A percentile compares a stretch with the other conserved stretches of the same genome.
phyloP scores from a whole-genome alignment of 2,113 vertebrate species.

The Nettapus auritus region DNA sequence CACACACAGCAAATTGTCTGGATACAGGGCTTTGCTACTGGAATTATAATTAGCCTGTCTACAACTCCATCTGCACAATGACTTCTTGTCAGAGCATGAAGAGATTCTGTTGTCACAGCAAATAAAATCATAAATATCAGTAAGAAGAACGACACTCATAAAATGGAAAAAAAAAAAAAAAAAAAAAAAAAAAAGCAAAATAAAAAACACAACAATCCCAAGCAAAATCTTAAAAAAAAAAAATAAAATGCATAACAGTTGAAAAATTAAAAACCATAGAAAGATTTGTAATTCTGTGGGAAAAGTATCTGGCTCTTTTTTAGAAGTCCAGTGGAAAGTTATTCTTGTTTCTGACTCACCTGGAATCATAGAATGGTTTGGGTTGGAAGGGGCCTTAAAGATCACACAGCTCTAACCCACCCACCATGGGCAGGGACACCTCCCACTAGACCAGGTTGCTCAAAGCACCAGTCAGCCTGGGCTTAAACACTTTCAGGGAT shows the following conservation, averaged over 20 bases:
- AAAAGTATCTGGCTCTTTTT: background rate
- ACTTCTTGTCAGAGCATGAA: background rate
- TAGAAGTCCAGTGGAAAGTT: background rate
- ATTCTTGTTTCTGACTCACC: background rate
- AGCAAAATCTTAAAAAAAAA: background rate
- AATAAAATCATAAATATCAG: background rate
- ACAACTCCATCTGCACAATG: background rate
- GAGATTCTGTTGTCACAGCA: background rate
- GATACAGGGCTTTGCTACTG: background rate
- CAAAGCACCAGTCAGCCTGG: background rate
- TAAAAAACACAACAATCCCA: background rate
- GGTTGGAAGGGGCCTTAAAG: background rate
- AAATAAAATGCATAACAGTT: background rate
- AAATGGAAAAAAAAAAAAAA: background rate
- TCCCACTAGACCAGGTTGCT: background rate
- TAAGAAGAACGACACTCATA: background rate
- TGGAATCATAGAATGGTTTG: background rate
- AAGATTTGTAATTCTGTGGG: background rate
- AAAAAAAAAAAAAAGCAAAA: too few relatives aligned
- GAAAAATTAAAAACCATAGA: background rate
- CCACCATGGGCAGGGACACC: too few relatives aligned
- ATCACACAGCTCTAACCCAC: background rate
- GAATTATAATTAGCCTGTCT: slow-evolving; percentile 38
- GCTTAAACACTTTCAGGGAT: background rate
- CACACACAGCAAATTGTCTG: background rate